These are phyloP conservation scores for Torymus aiolomorphi DNA, from an alignment of 2,888 invertebrate genomes.

Conservation along the genomic window DNA sequence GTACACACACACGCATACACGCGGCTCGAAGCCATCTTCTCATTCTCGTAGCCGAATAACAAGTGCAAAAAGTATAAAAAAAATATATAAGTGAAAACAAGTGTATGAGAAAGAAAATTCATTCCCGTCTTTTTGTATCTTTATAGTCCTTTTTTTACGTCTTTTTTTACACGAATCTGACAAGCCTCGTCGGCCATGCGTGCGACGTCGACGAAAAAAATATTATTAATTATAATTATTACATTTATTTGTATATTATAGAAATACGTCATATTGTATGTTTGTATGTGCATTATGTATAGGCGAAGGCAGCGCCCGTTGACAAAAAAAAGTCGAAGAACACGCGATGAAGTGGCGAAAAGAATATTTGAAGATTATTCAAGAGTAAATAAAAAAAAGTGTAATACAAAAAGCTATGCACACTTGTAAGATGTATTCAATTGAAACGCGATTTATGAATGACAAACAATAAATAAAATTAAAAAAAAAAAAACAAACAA, in stretches of 20 bases:
- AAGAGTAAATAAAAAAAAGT: conserved; percentile 36
- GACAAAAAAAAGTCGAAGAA: conserved; percentile 35
- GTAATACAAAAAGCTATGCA: conserved; percentile 45
- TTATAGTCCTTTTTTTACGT: conserved; percentile 57
- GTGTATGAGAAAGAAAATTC: conserved; percentile 55
- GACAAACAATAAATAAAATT: conserved; percentile 54
- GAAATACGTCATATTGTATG: conserved; percentile 66
- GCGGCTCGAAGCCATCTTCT: conserved; percentile 51
- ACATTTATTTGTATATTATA: conserved; percentile 69
- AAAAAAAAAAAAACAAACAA: conserved; percentile 28
- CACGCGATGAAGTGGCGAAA: conserved; percentile 52
- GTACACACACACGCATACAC: conserved; percentile 4
- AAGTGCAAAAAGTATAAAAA: conserved; percentile 56
- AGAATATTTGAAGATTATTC: conserved; percentile 38
- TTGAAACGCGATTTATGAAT: conserved; percentile 55
- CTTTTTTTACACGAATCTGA: conserved; percentile 59
- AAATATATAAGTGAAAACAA: conserved; percentile 41
- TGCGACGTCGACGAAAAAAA: conserved; percentile 56
- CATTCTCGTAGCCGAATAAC: conserved; percentile 55
- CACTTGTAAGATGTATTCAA: conserved; percentile 57
- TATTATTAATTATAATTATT: conserved; percentile 60
- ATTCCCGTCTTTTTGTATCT: conserved; percentile 59
- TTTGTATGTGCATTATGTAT: conserved; percentile 68
- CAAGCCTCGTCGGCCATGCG: conserved; percentile 59
- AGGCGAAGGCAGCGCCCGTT: conserved; percentile 60